Conservation (phyloP, 2,113 vertebrate species). For the cat (Felis catus) region DNA sequence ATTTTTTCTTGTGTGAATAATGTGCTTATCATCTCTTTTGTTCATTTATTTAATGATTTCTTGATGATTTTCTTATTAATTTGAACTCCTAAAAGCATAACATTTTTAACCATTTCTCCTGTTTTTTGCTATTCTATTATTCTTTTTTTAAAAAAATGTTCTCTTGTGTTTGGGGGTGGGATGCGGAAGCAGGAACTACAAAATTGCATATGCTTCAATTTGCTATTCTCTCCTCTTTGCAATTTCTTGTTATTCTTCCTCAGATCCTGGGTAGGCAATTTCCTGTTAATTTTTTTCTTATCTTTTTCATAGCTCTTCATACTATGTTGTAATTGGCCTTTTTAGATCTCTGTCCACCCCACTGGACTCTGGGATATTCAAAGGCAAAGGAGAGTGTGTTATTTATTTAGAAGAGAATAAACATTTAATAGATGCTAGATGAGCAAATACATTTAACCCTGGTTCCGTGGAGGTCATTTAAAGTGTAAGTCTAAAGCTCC, state of each 20-base stretch:
- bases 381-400: not conserved
- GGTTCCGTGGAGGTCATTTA: not conserved
- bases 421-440: not conserved
- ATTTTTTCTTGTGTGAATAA: slow-evolving; percentile 8
- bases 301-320: not conserved
- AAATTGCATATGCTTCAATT: not conserved
- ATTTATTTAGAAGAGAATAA: slow-evolving; percentile 6
- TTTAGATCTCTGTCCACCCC: not conserved
- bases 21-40: not conserved
- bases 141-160: not conserved
- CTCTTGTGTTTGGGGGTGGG: not conserved
- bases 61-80: slow-evolving; percentile 26
- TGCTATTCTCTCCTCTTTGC: not conserved
- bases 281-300: not conserved
- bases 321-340: not conserved
- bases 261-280: not conserved
- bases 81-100: not conserved
- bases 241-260: not conserved
- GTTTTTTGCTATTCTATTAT: not conserved
- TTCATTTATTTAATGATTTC: slow-evolving; percentile 16
- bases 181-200: not conserved
- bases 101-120: not conserved
- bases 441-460: not conserved
- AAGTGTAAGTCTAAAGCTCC: not conserved
- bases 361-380: not conserved